Evolutionary conservation across 2,113 vertebrate species (phyloP).

Genomic region (Aix galericulata): DNA sequence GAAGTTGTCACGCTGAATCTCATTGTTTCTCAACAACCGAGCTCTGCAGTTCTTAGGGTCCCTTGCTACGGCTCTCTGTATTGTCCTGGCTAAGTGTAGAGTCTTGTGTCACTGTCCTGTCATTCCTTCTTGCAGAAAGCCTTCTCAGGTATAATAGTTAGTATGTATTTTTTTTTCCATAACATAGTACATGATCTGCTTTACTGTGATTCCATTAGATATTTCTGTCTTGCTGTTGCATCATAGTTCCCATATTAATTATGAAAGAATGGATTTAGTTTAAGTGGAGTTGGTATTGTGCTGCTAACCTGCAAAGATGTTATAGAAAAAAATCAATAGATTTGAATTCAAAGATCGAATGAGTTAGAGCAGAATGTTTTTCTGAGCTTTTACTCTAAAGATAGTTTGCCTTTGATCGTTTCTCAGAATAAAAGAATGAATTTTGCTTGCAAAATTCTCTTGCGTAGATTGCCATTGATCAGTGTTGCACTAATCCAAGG

Average conservation of each 20-base stretch:
- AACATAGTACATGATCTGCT: neutral
- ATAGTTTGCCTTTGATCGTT: neutral
- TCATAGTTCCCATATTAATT: neutral
- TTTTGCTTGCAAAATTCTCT: slow-evolving; percentile 1
- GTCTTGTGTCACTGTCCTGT: neutral
- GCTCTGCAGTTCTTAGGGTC: neutral
- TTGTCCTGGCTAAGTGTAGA: neutral
- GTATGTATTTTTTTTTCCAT: neutral
- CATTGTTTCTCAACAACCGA: neutral
- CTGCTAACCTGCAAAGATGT: neutral
- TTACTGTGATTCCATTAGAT: neutral
- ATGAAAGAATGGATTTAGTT: neutral
- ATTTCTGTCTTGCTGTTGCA: neutral
- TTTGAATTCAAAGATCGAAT: neutral
- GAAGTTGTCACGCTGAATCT: neutral
- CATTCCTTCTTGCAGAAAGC: neutral
- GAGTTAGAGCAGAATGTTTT: neutral
- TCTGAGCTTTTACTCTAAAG: neutral
- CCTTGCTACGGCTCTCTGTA: neutral
- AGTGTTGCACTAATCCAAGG: slow-evolving; percentile 93
- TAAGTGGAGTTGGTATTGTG: neutral
- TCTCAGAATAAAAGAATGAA: neutral
- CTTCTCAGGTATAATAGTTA: neutral
- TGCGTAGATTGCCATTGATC: slow-evolving; percentile 89
- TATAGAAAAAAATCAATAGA: no score